A percentile compares a stretch with the other conserved stretches of the same genome.
Evolutionary conservation across 2,797 vertebrate species (phyloP).

Genomic region (Xiphophorus birchmanni): DNA sequence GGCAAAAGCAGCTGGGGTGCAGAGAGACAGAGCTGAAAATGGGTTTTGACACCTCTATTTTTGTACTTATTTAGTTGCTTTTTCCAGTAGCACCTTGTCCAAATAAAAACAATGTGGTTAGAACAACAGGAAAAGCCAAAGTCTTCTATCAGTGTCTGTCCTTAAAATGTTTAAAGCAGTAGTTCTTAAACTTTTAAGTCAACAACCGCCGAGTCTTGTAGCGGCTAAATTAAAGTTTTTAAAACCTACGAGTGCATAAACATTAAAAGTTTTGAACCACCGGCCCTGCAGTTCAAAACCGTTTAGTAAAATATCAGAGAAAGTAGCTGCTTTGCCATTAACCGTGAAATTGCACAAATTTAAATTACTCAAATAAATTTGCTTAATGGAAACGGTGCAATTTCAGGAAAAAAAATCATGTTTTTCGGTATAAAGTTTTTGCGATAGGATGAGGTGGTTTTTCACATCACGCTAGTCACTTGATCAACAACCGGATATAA

Average conservation of each 20-base stretch:
- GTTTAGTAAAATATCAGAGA: not conserved
- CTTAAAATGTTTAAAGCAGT: constrained; percentile 12
- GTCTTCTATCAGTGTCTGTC: not conserved
- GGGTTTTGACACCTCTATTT: constrained; percentile 16
- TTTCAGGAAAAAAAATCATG: too few species aligned
- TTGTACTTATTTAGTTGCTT: constrained; percentile 6
- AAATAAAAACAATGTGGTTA: not conserved
- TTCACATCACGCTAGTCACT: too few species aligned
- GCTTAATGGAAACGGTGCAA: too few species aligned
- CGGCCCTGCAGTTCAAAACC: not conserved
- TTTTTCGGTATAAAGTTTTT: too few species aligned
- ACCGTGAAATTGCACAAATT: too few species aligned
- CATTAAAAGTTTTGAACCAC: not conserved
- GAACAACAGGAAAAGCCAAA: constrained; percentile 3
- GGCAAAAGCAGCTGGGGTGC: not conserved
- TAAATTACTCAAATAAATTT: too few species aligned
- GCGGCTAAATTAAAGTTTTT: not conserved
- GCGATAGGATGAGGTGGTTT: too few species aligned
- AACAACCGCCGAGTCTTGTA: not conserved
- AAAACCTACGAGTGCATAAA: not conserved
- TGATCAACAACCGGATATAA: too few species aligned
- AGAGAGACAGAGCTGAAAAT: not conserved
- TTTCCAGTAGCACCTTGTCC: constrained; percentile 26
- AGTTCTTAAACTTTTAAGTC: not conserved
- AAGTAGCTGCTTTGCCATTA: not conserved